phyloP scores from a whole-genome alignment of 2,797 vertebrate species.

The Thamnophis elegans region DNA sequence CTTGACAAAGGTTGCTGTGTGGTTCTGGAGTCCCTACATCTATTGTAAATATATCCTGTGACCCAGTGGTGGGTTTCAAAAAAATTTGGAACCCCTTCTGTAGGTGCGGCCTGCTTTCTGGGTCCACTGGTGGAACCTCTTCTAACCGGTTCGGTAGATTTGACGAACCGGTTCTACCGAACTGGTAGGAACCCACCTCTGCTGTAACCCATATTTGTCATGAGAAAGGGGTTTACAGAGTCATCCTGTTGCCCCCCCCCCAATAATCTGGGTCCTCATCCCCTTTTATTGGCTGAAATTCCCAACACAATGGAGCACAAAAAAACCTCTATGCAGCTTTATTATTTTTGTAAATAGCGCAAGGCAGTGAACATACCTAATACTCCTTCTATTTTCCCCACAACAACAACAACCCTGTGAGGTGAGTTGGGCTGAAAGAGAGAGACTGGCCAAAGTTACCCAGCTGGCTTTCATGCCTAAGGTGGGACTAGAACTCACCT shows the following conservation, averaged over 20 bases:
- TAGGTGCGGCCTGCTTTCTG: no score
- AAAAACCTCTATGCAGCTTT: background rate
- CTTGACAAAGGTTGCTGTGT: background rate
- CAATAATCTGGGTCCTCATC: no score
- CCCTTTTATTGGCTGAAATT: background rate
- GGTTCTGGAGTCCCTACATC: background rate
- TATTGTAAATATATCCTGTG: background rate
- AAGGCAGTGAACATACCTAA: background rate
- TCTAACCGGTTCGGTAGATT: no score
- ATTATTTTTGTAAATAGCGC: background rate
- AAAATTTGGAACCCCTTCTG: no score
- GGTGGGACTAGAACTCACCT: no score
- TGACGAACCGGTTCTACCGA: no score
- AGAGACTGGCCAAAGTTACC: background rate
- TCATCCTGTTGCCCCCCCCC: no score
- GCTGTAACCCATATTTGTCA: background rate
- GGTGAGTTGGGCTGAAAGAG: background rate
- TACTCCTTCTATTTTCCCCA: background rate
- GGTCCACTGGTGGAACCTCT: no score
- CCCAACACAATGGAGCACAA: background rate
- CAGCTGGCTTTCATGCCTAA: no score
- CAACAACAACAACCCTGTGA: background rate
- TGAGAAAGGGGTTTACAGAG: background rate
- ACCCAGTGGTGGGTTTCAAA: no score
- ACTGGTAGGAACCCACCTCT: no score